Evolutionary conservation across 2,797 vertebrate species (phyloP).

Genomic region (Cyclopterus lumpus): DNA sequence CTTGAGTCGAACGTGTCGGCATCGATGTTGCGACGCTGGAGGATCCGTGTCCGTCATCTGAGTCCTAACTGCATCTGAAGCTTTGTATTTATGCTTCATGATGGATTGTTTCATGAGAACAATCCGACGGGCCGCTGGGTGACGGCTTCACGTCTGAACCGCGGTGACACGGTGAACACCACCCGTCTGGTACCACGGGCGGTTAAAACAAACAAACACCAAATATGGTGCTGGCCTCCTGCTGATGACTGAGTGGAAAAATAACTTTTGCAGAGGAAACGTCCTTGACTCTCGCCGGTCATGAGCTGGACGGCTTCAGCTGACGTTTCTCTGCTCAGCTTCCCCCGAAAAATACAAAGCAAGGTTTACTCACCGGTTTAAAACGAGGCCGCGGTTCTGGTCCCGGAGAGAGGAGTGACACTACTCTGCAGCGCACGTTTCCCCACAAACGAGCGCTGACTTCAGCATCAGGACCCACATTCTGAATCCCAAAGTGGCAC

Average conservation of each 20-base stretch:
- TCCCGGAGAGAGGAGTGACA: neutral
- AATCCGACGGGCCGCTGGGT: neutral
- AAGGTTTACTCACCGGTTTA: neutral
- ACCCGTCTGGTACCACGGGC: conserved; percentile 23
- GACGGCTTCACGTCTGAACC: conserved; percentile 15
- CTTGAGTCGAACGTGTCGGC: too few relatives aligned
- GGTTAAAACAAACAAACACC: conserved; percentile 22
- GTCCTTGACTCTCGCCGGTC: conserved; percentile 28
- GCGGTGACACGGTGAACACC: neutral
- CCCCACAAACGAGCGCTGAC: too few relatives aligned
- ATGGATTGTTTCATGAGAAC: neutral
- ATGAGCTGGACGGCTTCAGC: conserved; percentile 10
- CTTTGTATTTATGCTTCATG: neutral
- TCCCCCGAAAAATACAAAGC: neutral
- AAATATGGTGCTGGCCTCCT: neutral
- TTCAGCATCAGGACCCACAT: too few relatives aligned
- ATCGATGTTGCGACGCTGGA: too few relatives aligned
- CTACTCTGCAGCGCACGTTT: too few relatives aligned
- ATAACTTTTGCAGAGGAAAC: neutral
- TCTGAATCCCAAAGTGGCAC: too few relatives aligned
- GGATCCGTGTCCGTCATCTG: too few relatives aligned
- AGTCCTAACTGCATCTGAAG: too few relatives aligned
- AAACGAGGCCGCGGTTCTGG: neutral
- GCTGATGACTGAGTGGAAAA: conserved; percentile 22
- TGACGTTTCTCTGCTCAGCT: neutral